phyloP scores from a whole-genome alignment of 2,113 vertebrate species.

The Morone chrysops region DNA sequence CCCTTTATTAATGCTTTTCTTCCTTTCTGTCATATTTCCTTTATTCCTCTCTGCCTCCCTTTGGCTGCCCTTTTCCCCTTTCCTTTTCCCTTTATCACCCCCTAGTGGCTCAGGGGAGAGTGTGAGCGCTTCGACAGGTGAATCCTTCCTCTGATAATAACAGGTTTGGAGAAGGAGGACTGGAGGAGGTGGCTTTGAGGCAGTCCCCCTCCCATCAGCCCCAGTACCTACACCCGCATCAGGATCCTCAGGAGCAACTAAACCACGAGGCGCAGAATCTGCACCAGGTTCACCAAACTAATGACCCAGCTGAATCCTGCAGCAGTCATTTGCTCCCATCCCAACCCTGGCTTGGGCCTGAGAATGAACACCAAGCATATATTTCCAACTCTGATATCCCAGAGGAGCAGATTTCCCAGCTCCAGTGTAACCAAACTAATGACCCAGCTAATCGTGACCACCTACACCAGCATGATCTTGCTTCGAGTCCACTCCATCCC shows the following conservation, averaged over 20 bases:
- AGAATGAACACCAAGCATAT: neutral
- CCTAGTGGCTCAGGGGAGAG: conserved; percentile 89
- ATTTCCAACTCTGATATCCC: neutral
- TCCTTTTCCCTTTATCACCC: neutral
- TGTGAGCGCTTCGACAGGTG: conserved; percentile 89
- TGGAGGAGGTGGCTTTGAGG: conserved; percentile 78
- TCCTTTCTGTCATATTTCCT: conserved; percentile 5
- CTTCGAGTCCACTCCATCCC: neutral
- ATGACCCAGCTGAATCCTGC: neutral
- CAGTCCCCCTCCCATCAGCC: conserved; percentile 19
- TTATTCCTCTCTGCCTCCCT: conserved; percentile 23
- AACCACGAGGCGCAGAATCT: neutral
- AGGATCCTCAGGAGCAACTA: conserved; percentile 27
- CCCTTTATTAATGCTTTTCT: conserved; percentile 9
- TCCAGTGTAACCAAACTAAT: neutral
- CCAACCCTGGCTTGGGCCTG: neutral
- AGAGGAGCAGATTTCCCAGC: conserved; percentile 9
- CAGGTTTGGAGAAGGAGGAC: conserved; percentile 68
- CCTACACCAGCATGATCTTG: conserved; percentile 27
- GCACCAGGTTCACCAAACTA: conserved; percentile 13
- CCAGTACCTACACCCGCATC: neutral
- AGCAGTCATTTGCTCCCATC: neutral
- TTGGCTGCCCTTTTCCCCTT: conserved; percentile 15
- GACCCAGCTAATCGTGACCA: neutral
- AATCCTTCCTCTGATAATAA: conserved; percentile 94